Base-by-base conservation (phyloP, 2,888 invertebrate species). In the Operophtera brumata region DNA sequence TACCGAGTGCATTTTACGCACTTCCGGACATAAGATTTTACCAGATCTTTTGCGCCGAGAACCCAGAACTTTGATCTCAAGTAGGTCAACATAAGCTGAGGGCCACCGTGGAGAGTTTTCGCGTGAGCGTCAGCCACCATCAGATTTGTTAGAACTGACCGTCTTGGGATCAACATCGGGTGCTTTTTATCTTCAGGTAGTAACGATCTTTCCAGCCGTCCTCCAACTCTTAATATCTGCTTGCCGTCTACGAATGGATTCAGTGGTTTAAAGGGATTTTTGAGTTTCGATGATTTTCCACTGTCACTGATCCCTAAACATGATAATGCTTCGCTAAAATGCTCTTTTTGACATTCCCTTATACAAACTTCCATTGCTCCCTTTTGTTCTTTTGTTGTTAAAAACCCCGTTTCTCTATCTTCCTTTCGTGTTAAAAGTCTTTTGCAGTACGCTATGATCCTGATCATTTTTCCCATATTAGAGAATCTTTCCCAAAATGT, bases 361-460 rank as follows among this genome's bases (percentile, higher is more conserved):
- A 48, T 37, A 50, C 48, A 11, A 50, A 47, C 30, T 41, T 41
- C 42, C 47, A 46, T 35, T 51, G 49, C n/a, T 50, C 44, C 7
- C 9, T 9, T 32, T 32, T 40, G 28, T 6, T 62, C 49, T 8
- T 48, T 26, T 28, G 25, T 42, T 12, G 39, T 37, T 0, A 36
- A 11, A 36, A 39, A 39, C 58, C 32, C 13, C 57, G 11, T 37
- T 30, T 39, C 11, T 14, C 10, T 43, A 2, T 12, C 6, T 32
- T 52, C 37, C 26, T 26, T 40, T 20, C 6, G 8, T n/a, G 6
- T 42, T 35, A 53, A 36, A 35, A 51, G 49, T 37, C 59, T 36
- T 43, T 44, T 32, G 11, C 56, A 59, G 20, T 50, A 59, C 3
- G 53, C 45, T 7, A 60, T 13, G 6, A 59, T 32, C 42, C 51